Percentiles rank a stretch among this genome's conserved stretches.
Evolutionary conservation across 2,888 invertebrate species (phyloP).

Genomic region (Agrypnus murinus): DNA sequence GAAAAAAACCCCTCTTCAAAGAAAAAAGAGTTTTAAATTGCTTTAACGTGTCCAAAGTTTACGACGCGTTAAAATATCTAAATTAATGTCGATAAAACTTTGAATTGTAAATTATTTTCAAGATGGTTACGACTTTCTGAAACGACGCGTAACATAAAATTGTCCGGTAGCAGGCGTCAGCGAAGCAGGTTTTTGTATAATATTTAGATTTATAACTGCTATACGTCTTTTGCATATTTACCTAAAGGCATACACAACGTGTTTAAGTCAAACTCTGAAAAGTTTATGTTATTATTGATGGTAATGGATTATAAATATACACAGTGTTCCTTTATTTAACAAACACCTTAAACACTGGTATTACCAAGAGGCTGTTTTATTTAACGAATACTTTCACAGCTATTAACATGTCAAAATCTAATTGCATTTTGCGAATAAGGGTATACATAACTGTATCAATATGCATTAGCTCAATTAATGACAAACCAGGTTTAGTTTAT

Average conservation of each 20-base stretch:
- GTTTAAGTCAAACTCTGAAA: not conserved
- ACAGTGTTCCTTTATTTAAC: too few species aligned
- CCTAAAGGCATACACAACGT: not conserved
- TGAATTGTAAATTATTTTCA: conserved; percentile 23
- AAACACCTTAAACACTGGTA: too few species aligned
- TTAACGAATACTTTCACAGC: too few species aligned
- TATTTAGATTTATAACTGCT: conserved; percentile 16
- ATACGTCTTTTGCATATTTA: not conserved
- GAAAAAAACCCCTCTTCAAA: not conserved
- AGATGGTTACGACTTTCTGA: conserved; percentile 26
- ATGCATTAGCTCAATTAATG: too few species aligned
- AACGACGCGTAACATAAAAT: conserved; percentile 17
- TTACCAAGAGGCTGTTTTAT: too few species aligned
- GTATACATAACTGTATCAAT: too few species aligned
- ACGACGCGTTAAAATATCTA: conserved; percentile 30
- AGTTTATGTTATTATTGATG: too few species aligned
- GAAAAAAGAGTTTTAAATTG: conserved; percentile 16
- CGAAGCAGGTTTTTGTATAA: conserved; percentile 13
- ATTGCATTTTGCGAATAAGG: too few species aligned
- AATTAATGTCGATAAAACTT: conserved; percentile 28
- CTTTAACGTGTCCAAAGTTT: conserved; percentile 14
- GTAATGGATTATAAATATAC: too few species aligned
- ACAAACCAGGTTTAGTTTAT: too few species aligned
- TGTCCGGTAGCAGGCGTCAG: conserved; percentile 9
- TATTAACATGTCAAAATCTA: too few species aligned